Evolutionary conservation across 64 coral and sea anemone genomes (phyloP), one percentile per base, ranked within the genome.

Genomic region (Actinia equina): DNA sequence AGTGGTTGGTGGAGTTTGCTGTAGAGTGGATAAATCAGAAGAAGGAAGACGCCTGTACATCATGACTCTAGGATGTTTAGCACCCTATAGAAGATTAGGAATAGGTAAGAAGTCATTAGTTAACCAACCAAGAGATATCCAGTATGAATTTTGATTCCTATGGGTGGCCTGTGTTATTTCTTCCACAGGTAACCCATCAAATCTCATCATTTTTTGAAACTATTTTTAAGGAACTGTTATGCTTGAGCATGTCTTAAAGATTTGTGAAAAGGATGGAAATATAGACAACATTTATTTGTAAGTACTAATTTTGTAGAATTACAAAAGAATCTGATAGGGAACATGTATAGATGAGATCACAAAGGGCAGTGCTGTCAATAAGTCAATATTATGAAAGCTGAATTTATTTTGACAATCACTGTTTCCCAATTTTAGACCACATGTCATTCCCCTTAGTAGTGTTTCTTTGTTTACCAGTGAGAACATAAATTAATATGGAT

Each of bases 201-300:
- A 27, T 30, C 20, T 74, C 11, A 30, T 74, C 13, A 11, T 49
- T 52, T n/a, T 65, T 56, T 37, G 30, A 42, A 74, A 59, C 83
- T 84, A 46, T 83, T 44, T 49, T 63, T 27, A 30, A 99, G 97
- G 97, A 74, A 93, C 97, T 86, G 76, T 95, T 26, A 99, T 99
- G 97, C 88, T 99, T 44, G 93, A 99, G 84, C 97, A 99, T 99
- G 97, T 99, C 42, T 74, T 99, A 26, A 99, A 99, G 65, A 93
- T 94, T 42, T 99, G 97, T 93, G 97, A 99, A 88, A 99, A 95
- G 22, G 97, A 99, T 95, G 97, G 97, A 77, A 99, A 95, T 85
- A 95, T 99, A 71, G 97, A 99, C 88, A 99, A 99, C 86, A 92
- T 95, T n/a, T 99, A 99, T 86, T 88, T 99, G 97, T 99, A 91